Evolutionary conservation across 2,797 vertebrate species (phyloP).

Genomic region (Danio albolineatus): DNA sequence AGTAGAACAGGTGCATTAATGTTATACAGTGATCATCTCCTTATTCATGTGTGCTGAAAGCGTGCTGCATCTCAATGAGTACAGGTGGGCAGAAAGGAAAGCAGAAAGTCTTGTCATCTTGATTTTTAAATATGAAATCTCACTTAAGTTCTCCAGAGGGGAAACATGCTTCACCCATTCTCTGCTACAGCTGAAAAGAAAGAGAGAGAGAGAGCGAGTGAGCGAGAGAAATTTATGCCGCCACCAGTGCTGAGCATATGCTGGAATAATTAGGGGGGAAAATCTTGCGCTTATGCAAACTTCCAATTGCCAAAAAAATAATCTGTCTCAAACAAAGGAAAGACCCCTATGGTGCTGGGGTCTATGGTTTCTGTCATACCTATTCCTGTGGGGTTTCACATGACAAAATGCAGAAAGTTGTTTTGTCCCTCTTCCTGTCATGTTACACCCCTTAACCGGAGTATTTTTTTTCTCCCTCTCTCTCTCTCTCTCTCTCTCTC

Average conservation of each 20-base stretch:
- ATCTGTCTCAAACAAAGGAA: constrained; percentile 85
- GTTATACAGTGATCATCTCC: not conserved
- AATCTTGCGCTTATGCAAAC: constrained; percentile 84
- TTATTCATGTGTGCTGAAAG: constrained; percentile 22
- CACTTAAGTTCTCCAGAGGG: constrained; percentile 67
- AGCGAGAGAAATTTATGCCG: constrained; percentile 67
- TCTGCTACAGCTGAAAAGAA: constrained; percentile 46
- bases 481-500: constrained; percentile 31
- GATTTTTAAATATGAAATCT: constrained; percentile 65
- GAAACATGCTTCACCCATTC: constrained; percentile 56
- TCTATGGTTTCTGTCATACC: constrained; percentile 87
- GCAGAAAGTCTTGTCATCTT: constrained; percentile 61
- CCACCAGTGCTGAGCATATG: constrained; percentile 76
- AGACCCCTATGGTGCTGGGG: constrained; percentile 86
- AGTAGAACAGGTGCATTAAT: not conserved
- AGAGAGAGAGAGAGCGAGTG: constrained; percentile 52
- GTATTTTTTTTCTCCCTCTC: constrained; percentile 67
- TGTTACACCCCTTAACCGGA: constrained; percentile 84
- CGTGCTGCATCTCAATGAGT: constrained; percentile 42
- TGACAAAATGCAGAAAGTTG: constrained; percentile 91
- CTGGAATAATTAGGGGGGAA: constrained; percentile 84
- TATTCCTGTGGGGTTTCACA: constrained; percentile 90
- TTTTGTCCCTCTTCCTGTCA: constrained; percentile 90
- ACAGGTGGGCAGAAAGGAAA: constrained; percentile 54
- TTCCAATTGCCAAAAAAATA: constrained; percentile 84